phyloP scores from a whole-genome alignment of 2,113 vertebrate genomes.

The Suricata suricatta region DNA sequence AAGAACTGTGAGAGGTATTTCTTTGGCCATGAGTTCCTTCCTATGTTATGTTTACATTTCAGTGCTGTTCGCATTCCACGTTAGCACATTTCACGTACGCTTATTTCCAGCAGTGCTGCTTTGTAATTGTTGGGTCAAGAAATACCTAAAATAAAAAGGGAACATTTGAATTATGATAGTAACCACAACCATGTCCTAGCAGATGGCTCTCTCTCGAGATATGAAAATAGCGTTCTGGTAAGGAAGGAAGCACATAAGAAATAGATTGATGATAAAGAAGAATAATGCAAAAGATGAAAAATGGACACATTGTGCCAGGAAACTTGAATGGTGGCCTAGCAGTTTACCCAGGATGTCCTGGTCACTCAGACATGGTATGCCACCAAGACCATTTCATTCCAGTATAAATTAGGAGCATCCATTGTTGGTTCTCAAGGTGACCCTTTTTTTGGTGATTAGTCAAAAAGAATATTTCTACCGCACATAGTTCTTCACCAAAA shows the following conservation, averaged over 20 bases:
- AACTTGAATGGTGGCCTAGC: neutral
- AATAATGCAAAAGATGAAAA: neutral
- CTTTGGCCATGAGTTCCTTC: conserved; percentile 66
- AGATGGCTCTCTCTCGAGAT: conserved; percentile 51
- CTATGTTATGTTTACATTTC: conserved; percentile 77
- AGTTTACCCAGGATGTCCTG: neutral
- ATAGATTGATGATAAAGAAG: neutral
- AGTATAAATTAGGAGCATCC: neutral
- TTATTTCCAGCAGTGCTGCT: conserved; percentile 66
- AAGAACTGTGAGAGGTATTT: conserved; percentile 67
- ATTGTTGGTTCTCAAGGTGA: neutral
- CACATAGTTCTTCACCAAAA: conserved; percentile 5
- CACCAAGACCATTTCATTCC: neutral
- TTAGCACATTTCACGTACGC: conserved; percentile 73
- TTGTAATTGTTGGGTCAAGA: conserved; percentile 74
- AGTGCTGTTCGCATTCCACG: conserved; percentile 67
- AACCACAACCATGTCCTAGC: conserved; percentile 39
- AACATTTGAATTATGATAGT: conserved; percentile 30
- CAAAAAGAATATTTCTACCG: neutral
- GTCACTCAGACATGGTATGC: accelerated
- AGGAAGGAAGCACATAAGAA: conserved; percentile 5
- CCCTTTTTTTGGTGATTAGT: neutral
- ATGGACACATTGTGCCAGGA: neutral
- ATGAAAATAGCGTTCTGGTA: conserved; percentile 45
- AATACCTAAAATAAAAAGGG: conserved; percentile 53